phyloP scores from a whole-genome alignment of 1,140 invertebrate genomes.

The Danaus melanippus region DNA sequence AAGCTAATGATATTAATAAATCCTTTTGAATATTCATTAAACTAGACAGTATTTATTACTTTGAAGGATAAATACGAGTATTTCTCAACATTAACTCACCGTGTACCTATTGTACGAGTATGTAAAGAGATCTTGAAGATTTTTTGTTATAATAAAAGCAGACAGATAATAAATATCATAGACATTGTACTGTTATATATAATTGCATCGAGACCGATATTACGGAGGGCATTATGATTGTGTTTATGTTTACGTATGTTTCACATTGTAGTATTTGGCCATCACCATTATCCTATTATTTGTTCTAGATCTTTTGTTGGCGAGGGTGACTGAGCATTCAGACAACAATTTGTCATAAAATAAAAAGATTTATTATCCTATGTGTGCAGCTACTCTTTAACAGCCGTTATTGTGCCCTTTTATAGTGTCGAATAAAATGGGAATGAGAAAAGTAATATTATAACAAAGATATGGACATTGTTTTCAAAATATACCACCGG shows the following conservation, averaged over 20 bases:
- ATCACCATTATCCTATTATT: conserved; percentile 61
- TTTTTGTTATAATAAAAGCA: conserved; percentile 9
- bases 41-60: not conserved
- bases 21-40: not conserved
- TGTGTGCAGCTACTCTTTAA: conserved; percentile 55
- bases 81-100: not conserved
- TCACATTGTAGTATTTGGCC: conserved; percentile 51
- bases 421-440: conserved; percentile 61
- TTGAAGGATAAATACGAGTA: not conserved
- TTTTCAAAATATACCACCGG: conserved; percentile 26
- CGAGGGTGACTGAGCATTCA: conserved; percentile 47
- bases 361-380: conserved; percentile 66
- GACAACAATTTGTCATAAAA: conserved; percentile 71
- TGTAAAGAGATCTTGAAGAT: not conserved
- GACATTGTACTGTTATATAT: conserved; percentile 47
- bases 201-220: conserved; percentile 37
- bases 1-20: not conserved
- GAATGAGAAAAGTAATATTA: conserved; percentile 57
- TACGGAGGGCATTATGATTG: conserved; percentile 43
- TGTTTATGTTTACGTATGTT: conserved; percentile 59
- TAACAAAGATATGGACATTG: conserved; percentile 42
- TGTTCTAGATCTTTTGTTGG: conserved; percentile 63
- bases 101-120: no score
- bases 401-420: conserved; percentile 64
- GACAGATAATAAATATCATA: conserved; percentile 29